These are phyloP conservation scores for Lates calcarifer DNA, from an alignment of 2,113 vertebrate genomes.

Conservation along the genomic window DNA sequence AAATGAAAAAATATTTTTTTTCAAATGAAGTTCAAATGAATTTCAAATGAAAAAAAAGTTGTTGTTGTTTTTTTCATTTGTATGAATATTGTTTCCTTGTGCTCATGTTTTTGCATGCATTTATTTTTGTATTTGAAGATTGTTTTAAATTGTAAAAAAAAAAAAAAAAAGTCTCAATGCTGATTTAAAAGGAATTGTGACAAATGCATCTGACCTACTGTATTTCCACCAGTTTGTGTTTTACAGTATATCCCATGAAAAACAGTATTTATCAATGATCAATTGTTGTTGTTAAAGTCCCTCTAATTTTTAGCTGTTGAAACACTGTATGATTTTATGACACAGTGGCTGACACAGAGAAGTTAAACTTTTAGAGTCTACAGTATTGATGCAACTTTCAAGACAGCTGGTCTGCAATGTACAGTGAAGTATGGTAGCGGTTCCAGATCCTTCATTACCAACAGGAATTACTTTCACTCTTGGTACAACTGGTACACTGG, in stretches of 20 bases:
- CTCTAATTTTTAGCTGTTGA: constrained; percentile 6
- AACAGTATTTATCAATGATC: constrained; percentile 52
- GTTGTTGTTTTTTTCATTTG: constrained; percentile 11
- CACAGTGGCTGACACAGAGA: constrained; percentile 4
- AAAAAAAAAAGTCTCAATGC: constrained; percentile 21
- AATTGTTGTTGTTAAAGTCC: constrained; percentile 6
- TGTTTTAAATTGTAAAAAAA: constrained; percentile 38
- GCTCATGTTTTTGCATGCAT: constrained; percentile 70
- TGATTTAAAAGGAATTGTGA: constrained; percentile 51
- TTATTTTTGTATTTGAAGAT: constrained; percentile 60
- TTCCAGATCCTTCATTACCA: constrained; percentile 39
- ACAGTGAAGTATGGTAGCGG: constrained; percentile 43
- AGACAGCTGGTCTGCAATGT: constrained; percentile 79
- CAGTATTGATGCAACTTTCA: constrained; percentile 31
- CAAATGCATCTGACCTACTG: constrained; percentile 42
- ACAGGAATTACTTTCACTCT: constrained; percentile 16
- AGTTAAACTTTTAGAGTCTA: constrained; percentile 14
- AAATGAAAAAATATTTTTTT: neutral
- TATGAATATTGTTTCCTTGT: constrained; percentile 31
- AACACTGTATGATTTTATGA: constrained; percentile 27
- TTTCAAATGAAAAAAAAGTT: constrained; percentile 13
- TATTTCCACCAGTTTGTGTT: constrained; percentile 47
- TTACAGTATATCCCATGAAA: constrained; percentile 35
- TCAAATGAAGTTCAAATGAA: too few relatives aligned
- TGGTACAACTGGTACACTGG: constrained; percentile 18